Conservation (phyloP, 2,888 invertebrate species). For the Stenotaenia linearis region DNA sequence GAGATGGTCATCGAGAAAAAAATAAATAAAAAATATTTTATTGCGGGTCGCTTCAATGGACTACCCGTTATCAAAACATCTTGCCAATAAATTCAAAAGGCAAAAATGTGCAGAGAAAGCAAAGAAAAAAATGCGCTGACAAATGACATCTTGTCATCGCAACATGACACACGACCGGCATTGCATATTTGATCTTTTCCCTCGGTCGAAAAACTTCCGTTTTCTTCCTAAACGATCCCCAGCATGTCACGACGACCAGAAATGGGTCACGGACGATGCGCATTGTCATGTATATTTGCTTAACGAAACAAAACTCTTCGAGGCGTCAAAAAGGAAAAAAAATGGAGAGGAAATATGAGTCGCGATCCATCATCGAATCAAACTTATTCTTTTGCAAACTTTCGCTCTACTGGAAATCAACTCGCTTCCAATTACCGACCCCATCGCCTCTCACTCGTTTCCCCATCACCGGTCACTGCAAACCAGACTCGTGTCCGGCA, state of each 20-base stretch:
- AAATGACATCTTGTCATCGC: constrained; percentile 17
- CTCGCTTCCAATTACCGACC: background rate
- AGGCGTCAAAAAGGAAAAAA: too few relatives aligned
- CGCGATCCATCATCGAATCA: background rate
- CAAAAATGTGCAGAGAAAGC: background rate
- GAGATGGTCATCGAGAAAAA: background rate
- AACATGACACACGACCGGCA: constrained; percentile 11
- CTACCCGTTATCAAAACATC: constrained; percentile 18
- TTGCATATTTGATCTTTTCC: constrained; percentile 2
- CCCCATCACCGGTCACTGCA: background rate
- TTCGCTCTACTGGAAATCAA: constrained; percentile 1
- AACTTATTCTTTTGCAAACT: background rate
- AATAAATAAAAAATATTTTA: background rate
- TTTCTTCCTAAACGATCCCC: background rate
- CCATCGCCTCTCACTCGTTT: background rate
- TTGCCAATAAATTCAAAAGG: constrained; percentile 10
- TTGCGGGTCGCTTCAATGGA: background rate
- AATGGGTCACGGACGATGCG: background rate
- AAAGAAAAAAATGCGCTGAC: background rate
- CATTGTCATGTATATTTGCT: background rate
- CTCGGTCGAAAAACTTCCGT: background rate
- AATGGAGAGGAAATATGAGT: too few relatives aligned
- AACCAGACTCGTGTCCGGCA: background rate
- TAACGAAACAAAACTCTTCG: too few relatives aligned
- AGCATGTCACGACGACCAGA: background rate